A percentile compares a stretch with the other conserved stretches of the same genome.
These are phyloP conservation scores for Rhodophaea formosa DNA, from an alignment of 2,888 invertebrate genomes.

Conservation along the genomic window DNA sequence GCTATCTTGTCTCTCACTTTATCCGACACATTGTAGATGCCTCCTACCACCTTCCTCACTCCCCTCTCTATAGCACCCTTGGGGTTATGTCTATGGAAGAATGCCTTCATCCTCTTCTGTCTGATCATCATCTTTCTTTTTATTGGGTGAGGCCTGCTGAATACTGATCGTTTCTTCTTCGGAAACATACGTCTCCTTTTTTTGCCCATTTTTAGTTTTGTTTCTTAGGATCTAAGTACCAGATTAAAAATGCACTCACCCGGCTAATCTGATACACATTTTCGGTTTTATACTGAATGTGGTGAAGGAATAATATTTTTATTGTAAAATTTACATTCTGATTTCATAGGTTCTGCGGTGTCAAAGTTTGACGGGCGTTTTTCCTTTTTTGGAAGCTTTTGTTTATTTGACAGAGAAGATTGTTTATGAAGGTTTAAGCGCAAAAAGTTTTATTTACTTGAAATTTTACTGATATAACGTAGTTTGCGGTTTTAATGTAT, in stretches of 20 bases:
- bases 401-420: conserved; percentile 19
- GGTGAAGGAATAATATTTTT: conserved; percentile 2
- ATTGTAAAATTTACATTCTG: conserved; percentile 28
- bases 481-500: too few species aligned
- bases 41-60: conserved; percentile 51
- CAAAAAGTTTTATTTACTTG: too few species aligned
- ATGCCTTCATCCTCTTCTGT: conserved; percentile 54
- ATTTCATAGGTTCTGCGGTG: conserved; percentile 20
- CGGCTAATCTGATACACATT: conserved; percentile 25
- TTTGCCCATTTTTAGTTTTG: conserved; percentile 47
- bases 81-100: conserved; percentile 55
- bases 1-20: conserved; percentile 60
- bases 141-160: conserved; percentile 60
- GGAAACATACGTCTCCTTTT: conserved; percentile 50
- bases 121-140: conserved; percentile 53
- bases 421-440: conserved; percentile 9
- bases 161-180: conserved; percentile 55
- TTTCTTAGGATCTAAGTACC: not conserved
- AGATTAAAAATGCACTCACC: conserved; percentile 13
- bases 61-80: conserved; percentile 41
- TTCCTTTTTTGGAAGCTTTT: conserved; percentile 21
- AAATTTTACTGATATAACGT: too few species aligned
- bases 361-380: conserved; percentile 18
- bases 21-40: conserved; percentile 57
- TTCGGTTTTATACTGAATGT: conserved; percentile 18